Conservation (phyloP, 2,113 vertebrate genomes). For the Tringa solitaria region DNA sequence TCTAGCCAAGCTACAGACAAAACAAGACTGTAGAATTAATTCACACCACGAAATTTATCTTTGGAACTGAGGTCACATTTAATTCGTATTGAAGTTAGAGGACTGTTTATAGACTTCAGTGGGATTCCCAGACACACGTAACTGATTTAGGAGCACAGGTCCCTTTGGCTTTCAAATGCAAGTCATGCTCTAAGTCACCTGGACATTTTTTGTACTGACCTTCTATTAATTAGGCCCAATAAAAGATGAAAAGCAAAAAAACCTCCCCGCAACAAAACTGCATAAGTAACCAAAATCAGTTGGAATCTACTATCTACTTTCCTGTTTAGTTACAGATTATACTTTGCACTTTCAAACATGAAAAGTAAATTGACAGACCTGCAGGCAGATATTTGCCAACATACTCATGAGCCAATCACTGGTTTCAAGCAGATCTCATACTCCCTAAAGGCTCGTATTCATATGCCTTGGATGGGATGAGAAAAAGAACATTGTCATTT, state of each 20-base stretch:
- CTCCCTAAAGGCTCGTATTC: neutral
- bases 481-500: neutral
- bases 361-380: neutral
- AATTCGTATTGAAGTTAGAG: neutral
- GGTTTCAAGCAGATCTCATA: neutral
- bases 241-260: neutral
- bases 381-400: neutral
- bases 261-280: fast-evolving
- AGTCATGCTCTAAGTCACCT: neutral
- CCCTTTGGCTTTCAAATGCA: neutral
- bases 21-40: neutral
- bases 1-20: neutral
- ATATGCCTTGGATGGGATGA: neutral
- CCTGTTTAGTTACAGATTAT: neutral
- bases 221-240: neutral
- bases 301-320: neutral
- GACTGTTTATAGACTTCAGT: neutral
- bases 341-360: neutral
- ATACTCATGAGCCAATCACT: fast-evolving
- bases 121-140: neutral
- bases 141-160: neutral
- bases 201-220: neutral
- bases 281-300: neutral
- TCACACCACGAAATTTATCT: neutral
- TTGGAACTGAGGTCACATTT: neutral